Evolutionary conservation across 2,888 invertebrate genomes (phyloP), one percentile per base, ranked within the genome.

Genomic region (Malacosoma neustria): DNA sequence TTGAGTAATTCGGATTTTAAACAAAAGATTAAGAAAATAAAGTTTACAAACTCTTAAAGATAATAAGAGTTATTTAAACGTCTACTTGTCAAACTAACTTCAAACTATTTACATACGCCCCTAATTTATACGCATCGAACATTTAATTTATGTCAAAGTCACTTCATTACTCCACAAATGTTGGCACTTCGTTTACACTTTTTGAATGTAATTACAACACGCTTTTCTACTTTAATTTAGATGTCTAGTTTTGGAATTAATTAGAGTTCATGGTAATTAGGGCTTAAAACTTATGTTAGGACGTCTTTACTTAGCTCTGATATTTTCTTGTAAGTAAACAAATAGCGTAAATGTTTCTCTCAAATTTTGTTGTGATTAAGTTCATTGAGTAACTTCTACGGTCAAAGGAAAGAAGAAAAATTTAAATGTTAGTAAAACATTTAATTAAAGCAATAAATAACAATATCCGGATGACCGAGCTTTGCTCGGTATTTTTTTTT

Each of bases 211-310:
- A 22, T 45, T 37, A 29, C 30, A 35, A 41, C 45, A 49, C 34
- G 31, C 12, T 41, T 39, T 41, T 35, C 37, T 45, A 45, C 49
- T 48, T 41, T 48, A 30, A 46, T 37, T 31, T 36, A 32, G 35
- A 44, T 35, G 36, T 14, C 14, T 48, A 45, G 41, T 22, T 22
- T 45, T 35, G 35, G 31, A 39, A 45, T 39, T 6, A 48, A 38
- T 38, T 36, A 36, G 29, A 34, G 11, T 6, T 11, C 11, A 40
- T 36, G 9, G 22, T 22, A 22, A 22, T 22, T 22, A 22, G 9
- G 22, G 5, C 9, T 22, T 7, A 22, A 22, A 22, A 5, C 9
- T 7, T 7, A 22, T 7, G 22, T 22, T 22, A 22, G 6, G 22
- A 7, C 9, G 22, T 22, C 22, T 22, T 22, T 22, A 22, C 22